Percentiles rank a stretch among this genome's conserved stretches.
phyloP scores from a whole-genome alignment of 2,888 invertebrate species.

The Archips xylosteana region DNA sequence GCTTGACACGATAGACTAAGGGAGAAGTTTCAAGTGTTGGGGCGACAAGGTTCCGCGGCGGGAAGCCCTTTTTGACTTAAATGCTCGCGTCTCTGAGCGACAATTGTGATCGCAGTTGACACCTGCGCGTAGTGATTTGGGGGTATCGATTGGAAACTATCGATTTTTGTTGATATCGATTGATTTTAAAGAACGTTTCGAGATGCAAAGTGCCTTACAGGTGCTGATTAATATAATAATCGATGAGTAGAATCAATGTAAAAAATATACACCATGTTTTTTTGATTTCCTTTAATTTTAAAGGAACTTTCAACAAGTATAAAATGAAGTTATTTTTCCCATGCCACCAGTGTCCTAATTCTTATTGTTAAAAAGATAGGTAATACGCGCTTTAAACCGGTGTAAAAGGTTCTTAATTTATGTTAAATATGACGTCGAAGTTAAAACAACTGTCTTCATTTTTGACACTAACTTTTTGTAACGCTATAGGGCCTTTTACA shows the following conservation, averaged over 20 bases:
- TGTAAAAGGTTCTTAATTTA: too few relatives aligned
- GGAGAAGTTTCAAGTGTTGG: constrained; percentile 61
- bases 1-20: constrained; percentile 50
- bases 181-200: neutral
- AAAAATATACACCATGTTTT: neutral
- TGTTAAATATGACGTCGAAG: too few relatives aligned
- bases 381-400: too few relatives aligned
- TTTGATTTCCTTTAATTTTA: too few relatives aligned
- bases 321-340: too few relatives aligned
- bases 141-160: constrained; percentile 37
- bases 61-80: constrained; percentile 79
- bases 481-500: too few relatives aligned
- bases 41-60: constrained; percentile 71
- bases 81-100: constrained; percentile 76
- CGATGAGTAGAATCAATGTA: neutral
- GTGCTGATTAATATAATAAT: neutral
- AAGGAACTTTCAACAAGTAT: too few relatives aligned
- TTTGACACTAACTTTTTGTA: too few relatives aligned
- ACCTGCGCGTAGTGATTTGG: constrained; percentile 70
- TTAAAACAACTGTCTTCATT: too few relatives aligned
- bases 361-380: too few relatives aligned
- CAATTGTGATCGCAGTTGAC: constrained; percentile 78
- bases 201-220: neutral
- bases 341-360: too few relatives aligned
- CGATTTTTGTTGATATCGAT: constrained; percentile 18